phyloP scores from a whole-genome alignment of 2,797 vertebrate genomes.

The Acanthornis magna region DNA sequence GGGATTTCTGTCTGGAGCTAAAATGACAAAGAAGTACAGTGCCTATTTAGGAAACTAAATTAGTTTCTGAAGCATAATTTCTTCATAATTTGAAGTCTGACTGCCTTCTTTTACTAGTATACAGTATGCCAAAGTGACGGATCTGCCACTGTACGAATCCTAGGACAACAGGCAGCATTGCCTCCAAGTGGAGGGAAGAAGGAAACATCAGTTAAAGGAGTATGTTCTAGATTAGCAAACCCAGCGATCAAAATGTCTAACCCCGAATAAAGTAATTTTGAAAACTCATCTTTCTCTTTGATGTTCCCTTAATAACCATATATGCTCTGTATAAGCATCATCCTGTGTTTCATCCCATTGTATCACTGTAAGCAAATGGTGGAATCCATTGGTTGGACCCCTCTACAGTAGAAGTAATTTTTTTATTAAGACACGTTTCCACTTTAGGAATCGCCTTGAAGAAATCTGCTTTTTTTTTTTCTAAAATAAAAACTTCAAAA shows the following conservation, averaged over 20 bases:
- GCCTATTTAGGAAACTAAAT: background rate
- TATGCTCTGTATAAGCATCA: background rate
- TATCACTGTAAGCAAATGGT: background rate
- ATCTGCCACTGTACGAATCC: background rate
- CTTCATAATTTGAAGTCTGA: background rate
- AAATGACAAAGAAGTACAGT: background rate
- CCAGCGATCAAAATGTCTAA: background rate
- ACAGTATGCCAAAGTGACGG: background rate
- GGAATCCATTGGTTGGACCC: background rate
- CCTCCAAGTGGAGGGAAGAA: background rate
- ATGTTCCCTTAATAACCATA: background rate
- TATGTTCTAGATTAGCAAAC: background rate
- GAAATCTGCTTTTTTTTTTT: fast-evolving
- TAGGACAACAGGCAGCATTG: background rate
- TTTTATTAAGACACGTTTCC: background rate
- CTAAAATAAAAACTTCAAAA: background rate
- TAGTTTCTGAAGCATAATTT: background rate
- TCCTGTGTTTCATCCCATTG: background rate
- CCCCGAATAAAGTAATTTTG: background rate
- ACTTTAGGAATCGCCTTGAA: background rate
- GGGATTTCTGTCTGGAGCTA: background rate
- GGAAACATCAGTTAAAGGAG: background rate
- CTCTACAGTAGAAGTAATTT: background rate
- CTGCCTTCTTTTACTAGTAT: background rate
- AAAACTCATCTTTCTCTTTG: background rate